phyloP scores from a whole-genome alignment of 2,113 vertebrate genomes.

The Climacteris rufus region DNA sequence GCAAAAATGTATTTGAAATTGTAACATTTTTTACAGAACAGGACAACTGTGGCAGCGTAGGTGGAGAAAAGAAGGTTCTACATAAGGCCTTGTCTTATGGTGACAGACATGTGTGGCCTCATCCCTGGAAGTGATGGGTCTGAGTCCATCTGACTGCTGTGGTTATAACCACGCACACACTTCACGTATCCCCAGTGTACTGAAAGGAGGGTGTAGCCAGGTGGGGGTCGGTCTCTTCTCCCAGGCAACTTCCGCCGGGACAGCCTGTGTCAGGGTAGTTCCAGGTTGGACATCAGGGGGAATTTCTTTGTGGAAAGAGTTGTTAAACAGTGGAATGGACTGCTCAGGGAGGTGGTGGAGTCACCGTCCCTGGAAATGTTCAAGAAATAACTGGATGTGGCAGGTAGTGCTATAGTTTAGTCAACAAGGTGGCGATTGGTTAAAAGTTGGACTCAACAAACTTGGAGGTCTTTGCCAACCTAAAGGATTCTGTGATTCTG shows the following conservation, averaged over 20 bases:
- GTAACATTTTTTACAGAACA: background rate
- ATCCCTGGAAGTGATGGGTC: background rate
- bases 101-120: fast-evolving
- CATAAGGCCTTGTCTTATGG: background rate
- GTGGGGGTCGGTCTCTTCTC: background rate
- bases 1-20: background rate
- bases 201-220: background rate
- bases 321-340: background rate
- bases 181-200: background rate
- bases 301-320: background rate
- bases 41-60: background rate
- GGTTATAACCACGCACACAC: background rate
- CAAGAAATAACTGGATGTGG: background rate
- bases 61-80: background rate
- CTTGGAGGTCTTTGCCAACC: background rate
- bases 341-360: background rate
- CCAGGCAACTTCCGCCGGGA: background rate
- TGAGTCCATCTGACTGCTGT: background rate
- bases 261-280: background rate
- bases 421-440: background rate
- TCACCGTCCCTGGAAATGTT: background rate
- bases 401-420: background rate
- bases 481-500: too few species aligned
- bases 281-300: too few species aligned
- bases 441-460: background rate